Percentiles rank a stretch among this genome's conserved stretches.
Evolutionary conservation across 1,140 invertebrate genomes (phyloP).

Genomic region (Dermatophagoides farinae): DNA sequence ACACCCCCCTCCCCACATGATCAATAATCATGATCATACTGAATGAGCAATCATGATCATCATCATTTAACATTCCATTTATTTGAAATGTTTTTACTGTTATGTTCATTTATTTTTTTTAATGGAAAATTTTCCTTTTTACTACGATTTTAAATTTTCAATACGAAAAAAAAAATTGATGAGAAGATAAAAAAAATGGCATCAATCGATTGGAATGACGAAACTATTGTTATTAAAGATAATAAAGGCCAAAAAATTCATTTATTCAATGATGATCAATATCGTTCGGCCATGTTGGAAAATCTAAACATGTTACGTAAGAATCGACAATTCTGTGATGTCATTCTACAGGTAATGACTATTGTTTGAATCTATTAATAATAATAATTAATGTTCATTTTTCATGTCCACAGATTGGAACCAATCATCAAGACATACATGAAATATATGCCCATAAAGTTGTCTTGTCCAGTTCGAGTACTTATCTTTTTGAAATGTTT

Average conservation of each 20-base stretch:
- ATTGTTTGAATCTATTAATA: neutral
- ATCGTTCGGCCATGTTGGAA: constrained; percentile 35
- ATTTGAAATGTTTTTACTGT: too few relatives aligned
- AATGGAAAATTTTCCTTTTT: too few relatives aligned
- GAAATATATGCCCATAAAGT: constrained; percentile 53
- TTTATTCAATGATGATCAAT: constrained; percentile 32
- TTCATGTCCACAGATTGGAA: constrained; percentile 15
- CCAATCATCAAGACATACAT: constrained; percentile 28
- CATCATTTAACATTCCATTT: too few relatives aligned
- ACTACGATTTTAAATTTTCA: too few relatives aligned
- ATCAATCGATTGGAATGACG: neutral
- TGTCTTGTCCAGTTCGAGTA: constrained; percentile 49
- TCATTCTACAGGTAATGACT: constrained; percentile 43
- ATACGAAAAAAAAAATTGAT: too few relatives aligned
- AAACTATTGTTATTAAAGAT: neutral
- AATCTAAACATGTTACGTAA: constrained; percentile 49
- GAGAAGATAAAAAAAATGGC: neutral
- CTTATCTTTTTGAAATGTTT: constrained; percentile 55
- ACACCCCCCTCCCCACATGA: too few relatives aligned
- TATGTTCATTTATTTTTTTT: too few relatives aligned
- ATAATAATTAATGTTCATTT: neutral
- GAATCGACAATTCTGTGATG: constrained; percentile 55
- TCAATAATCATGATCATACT: too few relatives aligned
- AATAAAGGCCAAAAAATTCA: constrained; percentile 1
- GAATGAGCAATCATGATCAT: too few relatives aligned